These are phyloP conservation scores for Nemapogon koenigi DNA, from an alignment of 2,888 invertebrate species.

Conservation along the genomic window DNA sequence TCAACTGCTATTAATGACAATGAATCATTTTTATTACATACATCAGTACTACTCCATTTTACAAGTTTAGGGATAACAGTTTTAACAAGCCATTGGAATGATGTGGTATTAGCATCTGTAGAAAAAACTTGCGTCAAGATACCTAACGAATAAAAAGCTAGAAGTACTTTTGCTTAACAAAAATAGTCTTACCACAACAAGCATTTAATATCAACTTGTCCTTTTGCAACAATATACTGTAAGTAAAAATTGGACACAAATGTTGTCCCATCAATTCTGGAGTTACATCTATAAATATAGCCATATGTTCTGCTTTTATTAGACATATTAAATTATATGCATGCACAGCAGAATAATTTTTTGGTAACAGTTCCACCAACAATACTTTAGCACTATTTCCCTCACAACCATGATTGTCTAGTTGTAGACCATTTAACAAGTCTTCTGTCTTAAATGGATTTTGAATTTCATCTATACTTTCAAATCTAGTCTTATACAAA, in stretches of 20 bases:
- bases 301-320: slow-evolving; percentile 34
- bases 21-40: no score
- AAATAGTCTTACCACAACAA: slow-evolving; percentile 31
- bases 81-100: slow-evolving; percentile 59
- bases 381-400: not conserved
- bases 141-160: slow-evolving; percentile 2
- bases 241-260: slow-evolving; percentile 56
- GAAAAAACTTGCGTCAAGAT: slow-evolving; percentile 17
- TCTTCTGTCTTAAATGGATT: not conserved
- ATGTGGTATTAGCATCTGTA: slow-evolving; percentile 30
- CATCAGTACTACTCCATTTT: no score
- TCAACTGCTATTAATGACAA: slow-evolving; percentile 71
- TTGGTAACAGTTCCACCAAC: slow-evolving; percentile 41
- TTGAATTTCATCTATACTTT: slow-evolving; percentile 10
- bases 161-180: slow-evolving; percentile 1
- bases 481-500: not conserved
- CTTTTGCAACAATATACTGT: slow-evolving; percentile 41
- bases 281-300: slow-evolving; percentile 55
- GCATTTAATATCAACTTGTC: slow-evolving; percentile 41
- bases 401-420: not conserved
- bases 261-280: slow-evolving; percentile 31
- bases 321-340: slow-evolving; percentile 40
- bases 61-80: slow-evolving; percentile 65
- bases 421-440: not conserved
- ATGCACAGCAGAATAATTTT: slow-evolving; percentile 31